phyloP scores from a whole-genome alignment of 2,888 invertebrate genomes.

The Alloplasta piceator region DNA sequence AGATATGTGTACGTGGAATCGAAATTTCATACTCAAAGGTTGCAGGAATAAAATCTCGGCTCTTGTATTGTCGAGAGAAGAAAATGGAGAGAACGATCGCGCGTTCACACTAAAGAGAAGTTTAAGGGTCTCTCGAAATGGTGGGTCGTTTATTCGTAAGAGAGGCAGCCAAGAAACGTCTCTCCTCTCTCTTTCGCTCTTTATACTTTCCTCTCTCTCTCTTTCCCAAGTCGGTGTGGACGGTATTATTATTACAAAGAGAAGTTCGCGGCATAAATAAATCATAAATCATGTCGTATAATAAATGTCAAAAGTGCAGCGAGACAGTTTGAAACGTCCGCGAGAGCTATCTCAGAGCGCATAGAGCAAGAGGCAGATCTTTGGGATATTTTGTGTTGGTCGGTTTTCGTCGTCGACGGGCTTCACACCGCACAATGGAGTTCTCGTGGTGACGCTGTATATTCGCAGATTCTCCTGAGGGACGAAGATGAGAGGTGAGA shows the following conservation, averaged over 20 bases:
- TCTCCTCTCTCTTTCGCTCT: neutral
- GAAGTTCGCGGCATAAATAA: constrained; percentile 81
- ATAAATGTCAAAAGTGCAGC: constrained; percentile 79
- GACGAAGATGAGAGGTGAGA: constrained; percentile 23
- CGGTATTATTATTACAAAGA: constrained; percentile 80
- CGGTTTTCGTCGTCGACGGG: too few relatives aligned
- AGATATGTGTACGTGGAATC: constrained; percentile 55
- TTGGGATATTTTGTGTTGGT: constrained; percentile 10
- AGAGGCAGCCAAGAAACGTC: constrained; percentile 73
- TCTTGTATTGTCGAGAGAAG: constrained; percentile 67
- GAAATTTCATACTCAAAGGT: constrained; percentile 78
- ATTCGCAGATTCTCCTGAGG: constrained; percentile 34
- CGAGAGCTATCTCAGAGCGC: constrained; percentile 45
- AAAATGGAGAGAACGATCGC: constrained; percentile 18
- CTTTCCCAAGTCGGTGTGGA: constrained; percentile 51
- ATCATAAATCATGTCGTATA: constrained; percentile 80
- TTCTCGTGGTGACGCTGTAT: constrained; percentile 34
- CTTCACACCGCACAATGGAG: constrained; percentile 50
- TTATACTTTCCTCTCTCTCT: constrained; percentile 3
- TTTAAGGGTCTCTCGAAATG: constrained; percentile 78
- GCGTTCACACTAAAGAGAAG: constrained; percentile 73
- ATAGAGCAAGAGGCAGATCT: constrained; percentile 14
- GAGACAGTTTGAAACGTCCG: constrained; percentile 77
- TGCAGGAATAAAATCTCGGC: constrained; percentile 62
- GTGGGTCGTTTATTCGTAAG: constrained; percentile 80